These are phyloP conservation scores for Setophaga petechia DNA, from an alignment of 2,113 vertebrate genomes.

Conservation along the genomic window DNA sequence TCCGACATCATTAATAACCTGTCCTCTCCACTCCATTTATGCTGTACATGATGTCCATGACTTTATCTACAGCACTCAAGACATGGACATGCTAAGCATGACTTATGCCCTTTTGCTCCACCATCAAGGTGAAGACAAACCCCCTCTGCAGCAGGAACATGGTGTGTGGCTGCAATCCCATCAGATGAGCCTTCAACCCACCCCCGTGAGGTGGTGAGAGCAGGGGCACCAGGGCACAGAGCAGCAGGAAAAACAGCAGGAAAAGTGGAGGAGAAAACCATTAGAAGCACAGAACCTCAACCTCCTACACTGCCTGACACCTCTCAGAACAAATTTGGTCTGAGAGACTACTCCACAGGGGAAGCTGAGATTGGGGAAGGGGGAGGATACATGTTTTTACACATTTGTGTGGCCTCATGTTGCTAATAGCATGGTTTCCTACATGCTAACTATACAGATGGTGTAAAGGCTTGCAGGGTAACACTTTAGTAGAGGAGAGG, in stretches of 20 bases:
- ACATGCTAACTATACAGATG: not conserved
- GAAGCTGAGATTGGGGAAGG: not conserved
- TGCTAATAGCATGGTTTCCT: not conserved
- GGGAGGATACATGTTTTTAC: not conserved
- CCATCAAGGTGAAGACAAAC: not conserved
- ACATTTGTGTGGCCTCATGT: not conserved
- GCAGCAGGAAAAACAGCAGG: not conserved
- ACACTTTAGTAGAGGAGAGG: not conserved
- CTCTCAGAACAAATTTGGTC: not conserved
- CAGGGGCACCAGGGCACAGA: not conserved
- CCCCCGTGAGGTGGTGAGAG: not conserved
- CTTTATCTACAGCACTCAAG: not conserved
- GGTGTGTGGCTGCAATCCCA: fast-evolving
- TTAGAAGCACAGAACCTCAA: not conserved
- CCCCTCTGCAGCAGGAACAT: not conserved
- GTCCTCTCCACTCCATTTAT: too few relatives aligned
- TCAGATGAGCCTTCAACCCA: not conserved
- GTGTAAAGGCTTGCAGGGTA: not conserved
- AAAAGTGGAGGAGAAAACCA: not conserved
- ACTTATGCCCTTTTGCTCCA: not conserved
- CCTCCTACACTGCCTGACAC: slow-evolving; percentile 12
- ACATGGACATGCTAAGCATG: not conserved
- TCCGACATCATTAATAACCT: not conserved
- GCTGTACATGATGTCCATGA: not conserved
- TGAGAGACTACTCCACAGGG: not conserved